Percentiles rank a stretch among this genome's conserved stretches.
Evolutionary conservation across 2,797 vertebrate species (phyloP).

Genomic region (Arremon aurantiirostris): DNA sequence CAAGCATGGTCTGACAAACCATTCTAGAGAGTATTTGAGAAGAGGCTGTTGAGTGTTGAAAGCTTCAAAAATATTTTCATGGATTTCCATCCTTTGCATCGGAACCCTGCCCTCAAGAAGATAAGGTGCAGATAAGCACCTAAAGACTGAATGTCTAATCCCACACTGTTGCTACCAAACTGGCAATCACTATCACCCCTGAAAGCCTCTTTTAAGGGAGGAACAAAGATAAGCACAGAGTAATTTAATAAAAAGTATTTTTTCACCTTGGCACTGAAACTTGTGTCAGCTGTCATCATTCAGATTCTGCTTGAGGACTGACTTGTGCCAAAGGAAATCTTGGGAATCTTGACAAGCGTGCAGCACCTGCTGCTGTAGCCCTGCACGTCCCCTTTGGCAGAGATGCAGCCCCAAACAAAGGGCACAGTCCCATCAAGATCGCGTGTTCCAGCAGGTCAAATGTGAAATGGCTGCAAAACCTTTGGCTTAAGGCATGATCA

Average conservation of each 20-base stretch:
- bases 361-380: not conserved
- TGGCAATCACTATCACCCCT: no score
- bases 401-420: not conserved
- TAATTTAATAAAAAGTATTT: not conserved
- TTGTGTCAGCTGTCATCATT: not conserved
- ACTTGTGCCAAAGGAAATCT: not conserved
- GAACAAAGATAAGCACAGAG: not conserved
- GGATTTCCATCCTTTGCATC: not conserved
- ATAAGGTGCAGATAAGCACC: not conserved
- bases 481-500: not conserved
- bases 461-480: not conserved
- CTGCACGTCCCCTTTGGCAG: not conserved
- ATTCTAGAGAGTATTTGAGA: not conserved
- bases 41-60: not conserved
- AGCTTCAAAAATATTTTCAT: not conserved
- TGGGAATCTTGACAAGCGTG: rapidly evolving
- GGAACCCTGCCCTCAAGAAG: not conserved
- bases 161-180: not conserved
- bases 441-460: not conserved
- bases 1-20: not conserved
- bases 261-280: not conserved
- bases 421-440: not conserved
- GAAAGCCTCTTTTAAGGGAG: not conserved
- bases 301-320: not conserved
- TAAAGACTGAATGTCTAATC: not conserved